Percentiles rank a stretch among this genome's conserved stretches.
These are phyloP conservation scores for Pasiphila rectangulata DNA, from an alignment of 2,888 invertebrate species.

Conservation along the genomic window DNA sequence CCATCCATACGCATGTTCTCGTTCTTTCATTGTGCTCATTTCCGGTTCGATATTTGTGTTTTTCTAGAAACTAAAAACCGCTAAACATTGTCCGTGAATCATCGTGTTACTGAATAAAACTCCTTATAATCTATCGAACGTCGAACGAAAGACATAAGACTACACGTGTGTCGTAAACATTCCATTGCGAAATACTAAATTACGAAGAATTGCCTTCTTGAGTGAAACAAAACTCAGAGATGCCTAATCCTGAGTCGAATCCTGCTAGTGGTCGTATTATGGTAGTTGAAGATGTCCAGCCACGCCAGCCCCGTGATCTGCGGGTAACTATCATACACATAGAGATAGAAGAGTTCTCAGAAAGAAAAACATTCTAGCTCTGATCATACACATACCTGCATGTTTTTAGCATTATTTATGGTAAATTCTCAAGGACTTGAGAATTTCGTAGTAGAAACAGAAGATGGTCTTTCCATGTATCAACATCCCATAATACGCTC, in stretches of 20 bases:
- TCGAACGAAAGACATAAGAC: background rate
- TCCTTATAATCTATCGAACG: background rate
- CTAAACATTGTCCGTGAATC: background rate
- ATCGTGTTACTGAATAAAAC: constrained; percentile 1
- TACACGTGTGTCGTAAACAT: constrained; percentile 1
- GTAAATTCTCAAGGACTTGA: too few species aligned
- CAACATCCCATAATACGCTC: too few species aligned
- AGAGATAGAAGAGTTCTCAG: too few species aligned
- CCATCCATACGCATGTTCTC: too few species aligned
- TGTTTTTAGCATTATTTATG: background rate
- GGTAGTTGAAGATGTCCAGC: constrained; percentile 42
- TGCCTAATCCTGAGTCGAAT: too few species aligned
- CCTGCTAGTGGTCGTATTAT: too few species aligned
- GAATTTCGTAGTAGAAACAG: too few species aligned
- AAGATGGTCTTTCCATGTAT: too few species aligned
- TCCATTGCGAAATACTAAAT: background rate
- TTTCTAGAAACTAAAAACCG: constrained; percentile 8
- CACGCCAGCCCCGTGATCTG: constrained; percentile 61
- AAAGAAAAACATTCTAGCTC: too few species aligned
- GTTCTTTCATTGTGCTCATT: too few species aligned
- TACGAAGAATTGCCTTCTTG: constrained; percentile 19
- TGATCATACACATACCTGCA: too few species aligned
- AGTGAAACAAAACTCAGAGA: constrained; percentile 53
- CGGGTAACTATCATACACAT: constrained; percentile 47
- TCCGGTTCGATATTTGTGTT: background rate